A percentile compares a stretch with the other conserved stretches of the same genome.
Conservation (phyloP, 2,888 invertebrate species). For the Ametastegia equiseti region DNA sequence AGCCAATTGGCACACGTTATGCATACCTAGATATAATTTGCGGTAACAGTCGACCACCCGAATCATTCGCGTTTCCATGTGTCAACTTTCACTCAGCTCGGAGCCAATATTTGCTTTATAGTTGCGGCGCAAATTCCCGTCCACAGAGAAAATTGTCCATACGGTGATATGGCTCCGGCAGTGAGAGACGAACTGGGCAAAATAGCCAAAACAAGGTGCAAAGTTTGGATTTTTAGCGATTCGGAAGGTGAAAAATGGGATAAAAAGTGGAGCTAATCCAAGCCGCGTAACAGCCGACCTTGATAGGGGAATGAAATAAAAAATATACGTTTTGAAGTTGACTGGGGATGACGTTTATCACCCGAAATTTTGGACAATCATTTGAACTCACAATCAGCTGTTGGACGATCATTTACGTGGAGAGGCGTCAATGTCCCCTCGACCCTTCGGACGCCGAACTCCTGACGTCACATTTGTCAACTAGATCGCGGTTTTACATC, state of each 20-base stretch:
- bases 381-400: background rate
- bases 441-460: background rate
- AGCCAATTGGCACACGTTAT: background rate
- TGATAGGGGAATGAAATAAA: background rate
- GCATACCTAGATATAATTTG: background rate
- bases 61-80: background rate
- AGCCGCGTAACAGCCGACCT: background rate
- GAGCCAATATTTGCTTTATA: background rate
- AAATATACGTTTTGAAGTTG: background rate
- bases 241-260: background rate
- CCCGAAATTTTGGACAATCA: background rate
- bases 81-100: background rate
- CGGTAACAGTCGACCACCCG: background rate
- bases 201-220: background rate
- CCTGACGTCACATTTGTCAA: slow-evolving; percentile 25
- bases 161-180: background rate
- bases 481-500: slow-evolving; percentile 9
- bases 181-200: background rate
- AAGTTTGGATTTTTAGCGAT: background rate
- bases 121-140: too few relatives aligned
- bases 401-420: slow-evolving; percentile 2
- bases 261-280: background rate
- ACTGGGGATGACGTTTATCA: slow-evolving; percentile 21
- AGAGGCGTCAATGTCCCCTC: slow-evolving; percentile 28
- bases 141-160: too few relatives aligned